Evolutionary conservation across 2,113 vertebrate genomes (phyloP).

Genomic region (Pachypanchax playfairii): DNA sequence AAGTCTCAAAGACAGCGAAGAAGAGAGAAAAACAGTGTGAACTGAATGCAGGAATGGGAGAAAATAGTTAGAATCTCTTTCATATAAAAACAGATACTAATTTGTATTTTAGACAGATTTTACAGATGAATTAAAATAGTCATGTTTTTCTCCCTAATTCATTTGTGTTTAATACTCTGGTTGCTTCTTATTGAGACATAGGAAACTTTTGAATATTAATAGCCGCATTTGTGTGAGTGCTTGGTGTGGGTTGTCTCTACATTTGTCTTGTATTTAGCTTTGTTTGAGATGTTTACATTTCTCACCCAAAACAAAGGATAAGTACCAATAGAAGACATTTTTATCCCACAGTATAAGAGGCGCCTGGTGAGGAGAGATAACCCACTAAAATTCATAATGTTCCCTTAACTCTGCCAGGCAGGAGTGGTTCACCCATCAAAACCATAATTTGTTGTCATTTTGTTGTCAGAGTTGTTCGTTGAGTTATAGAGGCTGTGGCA

Average conservation of each 20-base stretch:
- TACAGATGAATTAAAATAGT: slow-evolving; percentile 52
- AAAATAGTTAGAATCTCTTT: slow-evolving; percentile 56
- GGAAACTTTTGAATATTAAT: slow-evolving; percentile 39
- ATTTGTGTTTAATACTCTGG: slow-evolving; percentile 30
- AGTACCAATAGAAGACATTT: slow-evolving; percentile 52
- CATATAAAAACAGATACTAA: slow-evolving; percentile 14
- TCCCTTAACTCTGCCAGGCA: slow-evolving; percentile 62
- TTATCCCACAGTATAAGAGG: slow-evolving; percentile 44
- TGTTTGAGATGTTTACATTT: slow-evolving; percentile 55
- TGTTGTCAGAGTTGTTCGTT: slow-evolving; percentile 60
- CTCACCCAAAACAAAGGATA: slow-evolving; percentile 65
- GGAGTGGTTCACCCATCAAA: slow-evolving; percentile 67
- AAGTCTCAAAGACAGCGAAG: slow-evolving; percentile 41
- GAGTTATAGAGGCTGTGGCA: slow-evolving; percentile 57
- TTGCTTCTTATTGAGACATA: slow-evolving; percentile 38
- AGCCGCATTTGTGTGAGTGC: slow-evolving; percentile 1
- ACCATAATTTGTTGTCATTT: slow-evolving; percentile 66
- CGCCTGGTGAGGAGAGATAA: slow-evolving; percentile 65
- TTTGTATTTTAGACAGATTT: too few species aligned
- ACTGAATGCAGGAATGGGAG: slow-evolving; percentile 52
- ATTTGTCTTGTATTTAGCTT: slow-evolving; percentile 43
- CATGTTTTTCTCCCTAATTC: slow-evolving; percentile 51
- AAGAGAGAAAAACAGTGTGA: slow-evolving; percentile 50
- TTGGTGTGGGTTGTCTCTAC: background rate
- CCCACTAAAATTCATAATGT: slow-evolving; percentile 61